phyloP scores from a whole-genome alignment of 92 coral and sea anemone genomes.

The Actinostola sp. region DNA sequence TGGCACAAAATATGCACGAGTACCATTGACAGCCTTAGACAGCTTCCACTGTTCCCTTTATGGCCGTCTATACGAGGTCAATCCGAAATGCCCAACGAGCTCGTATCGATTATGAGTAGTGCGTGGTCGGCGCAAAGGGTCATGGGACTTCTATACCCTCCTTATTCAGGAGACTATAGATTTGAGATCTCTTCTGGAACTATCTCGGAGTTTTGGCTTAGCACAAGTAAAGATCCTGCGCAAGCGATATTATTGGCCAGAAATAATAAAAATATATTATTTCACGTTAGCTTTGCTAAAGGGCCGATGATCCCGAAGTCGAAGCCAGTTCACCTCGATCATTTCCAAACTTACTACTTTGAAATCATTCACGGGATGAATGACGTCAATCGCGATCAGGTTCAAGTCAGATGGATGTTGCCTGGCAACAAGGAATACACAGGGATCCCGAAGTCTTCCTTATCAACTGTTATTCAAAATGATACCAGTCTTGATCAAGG shows the following conservation, averaged over 20 bases:
- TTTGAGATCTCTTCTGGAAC: conserved; percentile 56
- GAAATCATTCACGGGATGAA: conserved; percentile 75
- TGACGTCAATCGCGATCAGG: conserved; percentile 59
- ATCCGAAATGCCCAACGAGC: conserved; percentile 36
- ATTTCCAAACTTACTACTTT: conserved; percentile 50
- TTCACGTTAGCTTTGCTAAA: background rate
- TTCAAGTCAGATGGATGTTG: conserved; percentile 68
- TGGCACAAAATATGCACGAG: conserved; percentile 80
- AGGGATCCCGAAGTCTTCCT: conserved; percentile 18
- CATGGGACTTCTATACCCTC: conserved; percentile 71
- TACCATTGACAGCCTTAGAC: conserved; percentile 69
- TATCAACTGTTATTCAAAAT: conserved; percentile 62
- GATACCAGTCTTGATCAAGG: conserved; percentile 11
- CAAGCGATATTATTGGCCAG: conserved; percentile 59
- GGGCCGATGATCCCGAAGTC: conserved; percentile 18
- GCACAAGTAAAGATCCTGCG: conserved; percentile 41
- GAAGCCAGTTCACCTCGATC: conserved; percentile 25
- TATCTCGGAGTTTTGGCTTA: conserved; percentile 78
- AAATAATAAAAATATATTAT: conserved; percentile 3
- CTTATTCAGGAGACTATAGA: conserved; percentile 52
- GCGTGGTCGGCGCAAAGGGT: conserved; percentile 83
- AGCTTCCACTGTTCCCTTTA: conserved; percentile 76
- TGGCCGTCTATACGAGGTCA: conserved; percentile 59
- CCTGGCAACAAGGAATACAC: conserved; percentile 51
- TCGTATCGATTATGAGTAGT: conserved; percentile 52